phyloP scores from a whole-genome alignment of 2,797 vertebrate genomes.

The Trichosurus vulpecula region DNA sequence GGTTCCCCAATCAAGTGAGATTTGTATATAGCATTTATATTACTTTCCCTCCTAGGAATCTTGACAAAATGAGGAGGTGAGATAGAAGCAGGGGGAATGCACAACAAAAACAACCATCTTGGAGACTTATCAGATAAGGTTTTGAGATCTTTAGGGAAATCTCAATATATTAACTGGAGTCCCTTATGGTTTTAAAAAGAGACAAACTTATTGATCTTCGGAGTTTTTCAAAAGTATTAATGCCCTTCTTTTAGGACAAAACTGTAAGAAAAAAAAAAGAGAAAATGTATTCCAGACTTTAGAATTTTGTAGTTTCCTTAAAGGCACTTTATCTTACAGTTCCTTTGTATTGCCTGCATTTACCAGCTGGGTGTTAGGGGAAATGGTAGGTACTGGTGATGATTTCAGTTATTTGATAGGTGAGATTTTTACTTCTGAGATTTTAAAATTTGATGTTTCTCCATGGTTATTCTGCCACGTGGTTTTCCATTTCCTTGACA shows the following conservation, averaged over 20 bases:
- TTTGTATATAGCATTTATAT: not conserved
- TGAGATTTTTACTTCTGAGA: not conserved
- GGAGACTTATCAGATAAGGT: not conserved
- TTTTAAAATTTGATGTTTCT: not conserved
- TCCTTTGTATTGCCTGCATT: not conserved
- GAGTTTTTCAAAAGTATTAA: not conserved
- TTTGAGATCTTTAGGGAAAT: not conserved
- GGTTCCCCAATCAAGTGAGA: not conserved
- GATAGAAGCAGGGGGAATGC: not conserved
- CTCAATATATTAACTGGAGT: not conserved
- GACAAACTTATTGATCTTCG: not conserved
- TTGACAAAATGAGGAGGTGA: not conserved
- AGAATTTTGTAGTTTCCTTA: not conserved
- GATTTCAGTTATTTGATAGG: not conserved
- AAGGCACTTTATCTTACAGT: not conserved
- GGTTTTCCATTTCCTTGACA: constrained; percentile 43
- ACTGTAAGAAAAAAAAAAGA: not conserved
- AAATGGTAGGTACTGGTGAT: not conserved
- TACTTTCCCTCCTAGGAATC: not conserved
- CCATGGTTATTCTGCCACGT: constrained; percentile 30
- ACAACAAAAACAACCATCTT: not conserved
- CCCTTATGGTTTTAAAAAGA: not conserved
- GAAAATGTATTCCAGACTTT: not conserved
- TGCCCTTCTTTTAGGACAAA: not conserved
- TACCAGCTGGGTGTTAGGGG: not conserved